Conservation (phyloP, 2,797 vertebrate species). For the Sebastes trivittatus region DNA sequence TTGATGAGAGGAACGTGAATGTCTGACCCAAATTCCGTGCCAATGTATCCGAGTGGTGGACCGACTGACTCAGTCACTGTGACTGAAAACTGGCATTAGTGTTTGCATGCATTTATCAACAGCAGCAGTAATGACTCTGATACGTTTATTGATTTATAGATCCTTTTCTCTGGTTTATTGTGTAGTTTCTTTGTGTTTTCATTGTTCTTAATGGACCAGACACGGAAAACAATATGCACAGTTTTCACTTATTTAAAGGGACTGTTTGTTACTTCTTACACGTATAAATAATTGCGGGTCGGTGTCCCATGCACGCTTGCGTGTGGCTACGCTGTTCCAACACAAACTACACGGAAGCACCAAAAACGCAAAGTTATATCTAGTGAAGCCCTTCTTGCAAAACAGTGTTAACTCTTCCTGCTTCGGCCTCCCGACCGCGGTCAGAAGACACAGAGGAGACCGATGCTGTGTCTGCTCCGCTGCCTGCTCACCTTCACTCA, state of each 20-base stretch:
- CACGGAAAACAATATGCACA: not conserved
- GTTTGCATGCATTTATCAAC: not conserved
- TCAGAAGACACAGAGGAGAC: too few species aligned
- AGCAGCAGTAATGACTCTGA: not conserved
- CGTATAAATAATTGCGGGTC: too few species aligned
- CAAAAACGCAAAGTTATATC: too few species aligned
- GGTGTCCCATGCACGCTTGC: rapidly evolving
- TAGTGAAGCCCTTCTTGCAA: too few species aligned
- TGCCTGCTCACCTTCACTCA: too few species aligned
- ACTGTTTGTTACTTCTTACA: too few species aligned
- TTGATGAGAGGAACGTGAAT: not conserved
- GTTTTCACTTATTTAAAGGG: not conserved
- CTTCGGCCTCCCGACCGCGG: too few species aligned
- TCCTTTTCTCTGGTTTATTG: not conserved
- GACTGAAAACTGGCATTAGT: not conserved
- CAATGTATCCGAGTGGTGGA: not conserved
- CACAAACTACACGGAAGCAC: too few species aligned
- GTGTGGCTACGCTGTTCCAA: too few species aligned
- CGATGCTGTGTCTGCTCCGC: too few species aligned
- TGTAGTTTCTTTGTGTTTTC: not conserved
- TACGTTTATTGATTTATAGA: not conserved
- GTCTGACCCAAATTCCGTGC: not conserved
- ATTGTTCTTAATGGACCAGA: not conserved
- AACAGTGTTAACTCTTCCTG: too few species aligned
- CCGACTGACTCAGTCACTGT: not conserved